Evolutionary conservation across 2,888 invertebrate species (phyloP), one percentile per base, ranked within the genome.

Genomic region (Philopedon plagiatum): DNA sequence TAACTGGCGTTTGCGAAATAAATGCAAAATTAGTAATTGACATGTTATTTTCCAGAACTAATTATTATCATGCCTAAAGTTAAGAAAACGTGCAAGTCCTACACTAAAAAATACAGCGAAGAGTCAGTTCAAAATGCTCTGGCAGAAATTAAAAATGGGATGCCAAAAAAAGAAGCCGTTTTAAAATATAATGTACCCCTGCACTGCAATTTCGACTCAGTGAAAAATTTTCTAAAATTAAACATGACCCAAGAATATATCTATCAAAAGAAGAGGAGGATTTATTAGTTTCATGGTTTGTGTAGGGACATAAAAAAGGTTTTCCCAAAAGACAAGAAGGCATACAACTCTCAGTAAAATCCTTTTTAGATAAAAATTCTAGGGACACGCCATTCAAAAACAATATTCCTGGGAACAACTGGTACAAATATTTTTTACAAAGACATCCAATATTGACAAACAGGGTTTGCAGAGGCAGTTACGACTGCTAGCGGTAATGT

Each of bases 401-500:
- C 56, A 80, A 80, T 61, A 64, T 74, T 57, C 80, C 81, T 1
- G 80, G 80, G 18, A 74, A 77, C 39, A 76, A 76, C 11, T 84
- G 82, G 81, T 82, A 23, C 13, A 54, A 54, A 54, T 54, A 1
- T 29, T 82, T 81, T 75, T 64, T 81, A 37, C 73, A 78, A 49
- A 74, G 82, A 44, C 79, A 82, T 75, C 80, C 80, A 3, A 44
- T 15, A 15, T 70, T 82, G 41, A 71, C 73, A 13, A 57, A 69
- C 23, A 63, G 80, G 21, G 78, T 79, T n/a, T 41, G 49, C 80
- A 2, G 82, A 83, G 77, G 78, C 78, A 51, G 80, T 83, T 9
- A 81, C 83, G 66, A 69, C 78, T 29, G 80, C 81, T 15, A 82
- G 81, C 73, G 18, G 19, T 26, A 66, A 56, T 23, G 57, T 66